Base-by-base conservation (phyloP, 2,888 invertebrate genomes). In the Amiota communis region DNA sequence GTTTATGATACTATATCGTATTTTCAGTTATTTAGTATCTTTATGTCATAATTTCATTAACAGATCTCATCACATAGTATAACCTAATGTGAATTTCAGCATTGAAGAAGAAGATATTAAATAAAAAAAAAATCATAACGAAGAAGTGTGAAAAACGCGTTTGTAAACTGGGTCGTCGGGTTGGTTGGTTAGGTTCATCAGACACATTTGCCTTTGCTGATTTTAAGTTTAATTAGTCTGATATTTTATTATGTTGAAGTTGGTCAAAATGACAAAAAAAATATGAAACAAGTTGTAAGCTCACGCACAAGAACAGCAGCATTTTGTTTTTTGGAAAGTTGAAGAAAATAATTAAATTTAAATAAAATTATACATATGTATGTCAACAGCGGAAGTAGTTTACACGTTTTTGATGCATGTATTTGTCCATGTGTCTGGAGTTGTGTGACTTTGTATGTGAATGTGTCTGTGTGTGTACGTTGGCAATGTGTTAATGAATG, bases 21-120 rank as follows among this genome's bases (percentile, higher is more conserved):
- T 36, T 36, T 36, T 36, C 36, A 36, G 36, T 63, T 61, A 23
- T 71, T 84, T 84, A 86, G 84, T 78, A 75, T 75, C 71, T 78
- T 36, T 36, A 72, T 65, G 78, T 76, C 76, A 84, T 85, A 81
- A 84, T 84, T 85, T 86, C 80, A 86, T 86, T 86, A 87, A 77
- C 86, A 82, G 36, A 36, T 36, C 36, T 6, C 8, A 36, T 36
- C 17, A 23, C 59, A n/a, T n/a, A n/a, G 13, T 56, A 56, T 56
- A 13, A 17, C 56, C 8, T 57, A 17, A 59, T 59, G 59, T 13
- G 59, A 20, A 15, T 46, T 20, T 15, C 12, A 67, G n/a, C 67
- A 67, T 13, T 13, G 51, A 67, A 11, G 51, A 59, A 53, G 12
- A 53, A n/a, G 53, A 9, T 4, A 8, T 1, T 13, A 53, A 53